Base-by-base conservation (phyloP, 2,113 vertebrate genomes). In the Synodontis membranacea region DNA sequence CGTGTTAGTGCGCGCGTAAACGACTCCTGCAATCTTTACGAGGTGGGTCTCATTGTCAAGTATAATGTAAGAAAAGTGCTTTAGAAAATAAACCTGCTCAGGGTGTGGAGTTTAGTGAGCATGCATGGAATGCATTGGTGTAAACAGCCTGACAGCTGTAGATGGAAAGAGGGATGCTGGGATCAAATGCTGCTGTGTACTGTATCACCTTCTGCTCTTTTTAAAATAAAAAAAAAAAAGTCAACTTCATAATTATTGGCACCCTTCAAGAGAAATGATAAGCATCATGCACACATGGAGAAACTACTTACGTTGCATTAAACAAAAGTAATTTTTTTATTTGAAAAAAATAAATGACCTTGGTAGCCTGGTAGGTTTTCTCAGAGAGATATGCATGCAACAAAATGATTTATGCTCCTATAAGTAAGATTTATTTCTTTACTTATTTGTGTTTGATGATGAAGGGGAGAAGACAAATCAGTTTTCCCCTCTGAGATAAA, bases 1-100 rank as follows among this genome's bases (percentile, higher is more conserved):
- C 39, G 56, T 46, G 80, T 31, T n/a, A 60, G 15, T 42, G n/a
- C 42, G n/a, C 17, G 50, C 6, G 28, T 14, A 56, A 56, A 56
- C 46, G 50, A 56, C 44, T 10, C n/a, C 46, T 52, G 60, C 10
- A 19, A 52, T 12, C 5, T 31, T 21, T 23, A 14, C 5, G 12
- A 84, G 82, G 83, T 84, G 68, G 68, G 83, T 54, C 42, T 82
- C 23, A 21, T 39, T 21, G 34, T 39, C 34, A 39, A 2, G 11
- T 39, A 23, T 5, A 39, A 1, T 31, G 14, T n/a, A 64, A 64
- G 11, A 15, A 31, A 68, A 8, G 31, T 37, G 34, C 5, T 42
- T 42, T 72, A 39, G 21, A 72, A 39, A 23, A 39, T 3, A 1
- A 1, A 10, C 10, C 9, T 23, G 10, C 37, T 72, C 68, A n/a